phyloP scores from a whole-genome alignment of 2,888 invertebrate species.

The Papilio demoleus region DNA sequence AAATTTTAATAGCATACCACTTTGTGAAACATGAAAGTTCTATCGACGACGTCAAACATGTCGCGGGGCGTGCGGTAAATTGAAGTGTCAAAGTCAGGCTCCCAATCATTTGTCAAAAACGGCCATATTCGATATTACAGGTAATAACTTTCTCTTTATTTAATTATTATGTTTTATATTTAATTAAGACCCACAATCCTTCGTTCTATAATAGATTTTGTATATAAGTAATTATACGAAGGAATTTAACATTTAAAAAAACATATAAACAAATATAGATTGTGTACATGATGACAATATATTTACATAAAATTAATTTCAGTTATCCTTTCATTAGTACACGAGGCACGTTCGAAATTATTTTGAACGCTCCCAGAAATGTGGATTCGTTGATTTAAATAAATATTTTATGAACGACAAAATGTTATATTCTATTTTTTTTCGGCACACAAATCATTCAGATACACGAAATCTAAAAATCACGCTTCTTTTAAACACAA shows the following conservation, averaged over 20 bases:
- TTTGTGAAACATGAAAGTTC: slow-evolving; percentile 22
- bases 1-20: slow-evolving; percentile 11
- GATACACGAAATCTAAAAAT: not conserved
- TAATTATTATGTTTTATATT: not conserved
- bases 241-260: too few relatives aligned
- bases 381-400: slow-evolving; percentile 21
- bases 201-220: too few relatives aligned
- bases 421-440: not conserved
- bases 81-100: slow-evolving; percentile 18
- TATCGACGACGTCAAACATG: slow-evolving; percentile 8
- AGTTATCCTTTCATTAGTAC: slow-evolving; percentile 24
- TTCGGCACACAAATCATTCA: not conserved
- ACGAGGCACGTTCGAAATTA: slow-evolving; percentile 25
- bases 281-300: not conserved
- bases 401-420: slow-evolving; percentile 17
- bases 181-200: not conserved
- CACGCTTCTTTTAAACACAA: too few relatives aligned
- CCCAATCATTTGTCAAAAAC: slow-evolving; percentile 18
- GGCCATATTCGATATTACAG: slow-evolving; percentile 18
- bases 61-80: slow-evolving; percentile 13
- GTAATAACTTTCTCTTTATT: slow-evolving; percentile 19
- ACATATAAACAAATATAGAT: not conserved
- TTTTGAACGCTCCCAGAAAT: slow-evolving; percentile 21
- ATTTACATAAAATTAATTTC: slow-evolving; percentile 28
- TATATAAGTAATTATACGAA: too few relatives aligned